Percentiles rank a stretch among this genome's conserved stretches.
These are phyloP conservation scores for Cossypha caffra DNA, from an alignment of 2,797 vertebrate genomes.

Conservation along the genomic window DNA sequence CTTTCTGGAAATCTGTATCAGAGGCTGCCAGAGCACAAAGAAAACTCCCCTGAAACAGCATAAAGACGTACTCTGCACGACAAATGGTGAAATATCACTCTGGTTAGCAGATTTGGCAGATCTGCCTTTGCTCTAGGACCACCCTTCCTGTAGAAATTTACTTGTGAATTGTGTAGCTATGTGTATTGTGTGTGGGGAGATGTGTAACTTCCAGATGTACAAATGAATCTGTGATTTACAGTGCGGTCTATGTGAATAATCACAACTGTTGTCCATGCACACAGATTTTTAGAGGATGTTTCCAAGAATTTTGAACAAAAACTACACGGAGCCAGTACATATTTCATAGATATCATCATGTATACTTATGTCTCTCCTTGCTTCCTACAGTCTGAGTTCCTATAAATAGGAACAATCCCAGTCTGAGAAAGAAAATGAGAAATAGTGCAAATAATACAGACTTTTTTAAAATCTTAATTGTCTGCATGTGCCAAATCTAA, in stretches of 20 bases:
- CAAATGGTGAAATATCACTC: neutral
- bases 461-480: neutral
- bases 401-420: neutral
- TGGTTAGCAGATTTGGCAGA: neutral
- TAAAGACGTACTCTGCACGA: neutral
- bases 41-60: neutral
- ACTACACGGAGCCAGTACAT: neutral
- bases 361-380: neutral
- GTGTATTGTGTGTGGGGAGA: neutral
- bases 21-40: neutral
- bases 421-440: neutral
- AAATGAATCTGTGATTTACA: neutral
- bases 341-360: conserved; percentile 16
- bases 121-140: neutral
- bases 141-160: neutral
- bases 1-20: neutral
- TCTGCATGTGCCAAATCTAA: conserved; percentile 24
- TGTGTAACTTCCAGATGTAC: neutral
- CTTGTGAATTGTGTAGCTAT: neutral
- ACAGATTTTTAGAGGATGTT: conserved; percentile 21
- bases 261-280: neutral
- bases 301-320: conserved; percentile 30
- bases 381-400: neutral
- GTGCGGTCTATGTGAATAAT: neutral
- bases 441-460: conserved; percentile 32